These are phyloP conservation scores for Sipunculus nudus DNA, from an alignment of 2,888 invertebrate species.

Conservation along the genomic window DNA sequence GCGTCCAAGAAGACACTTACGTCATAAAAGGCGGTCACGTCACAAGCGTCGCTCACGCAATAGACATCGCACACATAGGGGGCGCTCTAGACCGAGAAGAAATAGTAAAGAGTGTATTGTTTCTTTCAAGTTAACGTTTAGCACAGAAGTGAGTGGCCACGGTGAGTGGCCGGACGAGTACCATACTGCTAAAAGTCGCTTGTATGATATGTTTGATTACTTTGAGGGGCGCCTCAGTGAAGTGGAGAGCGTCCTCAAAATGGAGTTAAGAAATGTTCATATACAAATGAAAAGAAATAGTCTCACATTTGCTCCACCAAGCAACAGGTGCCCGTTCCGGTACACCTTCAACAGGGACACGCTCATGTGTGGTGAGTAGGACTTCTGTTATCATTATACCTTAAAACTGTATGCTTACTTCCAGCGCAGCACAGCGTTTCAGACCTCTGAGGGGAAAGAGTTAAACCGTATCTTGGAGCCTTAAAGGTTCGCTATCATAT, in stretches of 20 bases:
- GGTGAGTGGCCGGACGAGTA: constrained; percentile 40
- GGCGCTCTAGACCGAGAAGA: too few relatives aligned
- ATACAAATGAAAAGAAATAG: constrained; percentile 23
- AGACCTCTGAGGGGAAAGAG: too few relatives aligned
- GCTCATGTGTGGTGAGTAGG: constrained; percentile 36
- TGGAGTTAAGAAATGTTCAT: background rate
- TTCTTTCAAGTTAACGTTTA: too few relatives aligned
- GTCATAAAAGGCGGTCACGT: too few relatives aligned
- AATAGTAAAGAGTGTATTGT: too few relatives aligned
- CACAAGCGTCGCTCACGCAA: too few relatives aligned
- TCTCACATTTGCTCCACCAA: constrained; percentile 22
- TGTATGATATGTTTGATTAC: constrained; percentile 36
- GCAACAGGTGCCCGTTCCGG: constrained; percentile 34
- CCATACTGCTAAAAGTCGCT: constrained; percentile 27
- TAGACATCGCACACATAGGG: too few relatives aligned
- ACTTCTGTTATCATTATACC: background rate
- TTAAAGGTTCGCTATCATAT: too few relatives aligned
- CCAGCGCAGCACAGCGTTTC: too few relatives aligned
- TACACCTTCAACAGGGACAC: constrained; percentile 30
- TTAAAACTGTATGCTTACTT: too few relatives aligned
- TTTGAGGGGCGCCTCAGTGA: constrained; percentile 23
- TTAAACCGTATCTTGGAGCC: too few relatives aligned
- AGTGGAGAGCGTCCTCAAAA: constrained; percentile 18
- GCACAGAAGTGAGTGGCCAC: constrained; percentile 1
- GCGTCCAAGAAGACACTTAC: too few relatives aligned